These are phyloP conservation scores for Laticauda laticaudata DNA, from an alignment of 2,113 vertebrate genomes.

Conservation along the genomic window DNA sequence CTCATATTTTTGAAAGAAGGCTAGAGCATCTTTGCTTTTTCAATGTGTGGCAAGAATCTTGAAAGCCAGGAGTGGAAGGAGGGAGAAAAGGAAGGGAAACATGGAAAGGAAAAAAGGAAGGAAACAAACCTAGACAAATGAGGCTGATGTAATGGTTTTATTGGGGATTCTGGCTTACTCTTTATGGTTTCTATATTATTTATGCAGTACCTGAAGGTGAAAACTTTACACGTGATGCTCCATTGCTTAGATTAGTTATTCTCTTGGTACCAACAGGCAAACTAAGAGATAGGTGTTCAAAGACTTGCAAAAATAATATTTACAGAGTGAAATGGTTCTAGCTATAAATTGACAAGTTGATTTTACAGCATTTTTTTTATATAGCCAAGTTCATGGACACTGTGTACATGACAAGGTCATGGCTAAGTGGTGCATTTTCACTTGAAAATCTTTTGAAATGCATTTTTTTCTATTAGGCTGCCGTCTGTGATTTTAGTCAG, in stretches of 20 bases:
- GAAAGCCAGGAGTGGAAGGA: not conserved
- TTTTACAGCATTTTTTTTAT: slow-evolving; percentile 28
- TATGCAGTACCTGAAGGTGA: not conserved
- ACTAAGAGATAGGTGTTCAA: slow-evolving; percentile 1
- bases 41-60: not conserved
- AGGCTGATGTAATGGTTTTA: not conserved
- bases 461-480: slow-evolving; percentile 2
- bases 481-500: not conserved
- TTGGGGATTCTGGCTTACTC: not conserved
- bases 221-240: not conserved
- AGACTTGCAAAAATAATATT: slow-evolving; percentile 40
- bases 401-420: not conserved
- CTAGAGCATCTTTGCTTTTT: not conserved
- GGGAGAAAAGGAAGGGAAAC: not conserved
- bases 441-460: not conserved
- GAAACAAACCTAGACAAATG: not conserved
- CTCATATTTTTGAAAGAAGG: not conserved
- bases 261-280: not conserved
- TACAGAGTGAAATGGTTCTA: slow-evolving; percentile 32
- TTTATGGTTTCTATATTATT: not conserved
- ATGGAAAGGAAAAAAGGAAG: not conserved
- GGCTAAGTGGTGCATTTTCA: slow-evolving; percentile 11
- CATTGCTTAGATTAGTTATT: slow-evolving; percentile 4
- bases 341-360: slow-evolving; percentile 33
- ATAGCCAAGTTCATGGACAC: not conserved